Evolutionary conservation across 2,888 invertebrate species (phyloP).

Genomic region (Itoplectis maculator): DNA sequence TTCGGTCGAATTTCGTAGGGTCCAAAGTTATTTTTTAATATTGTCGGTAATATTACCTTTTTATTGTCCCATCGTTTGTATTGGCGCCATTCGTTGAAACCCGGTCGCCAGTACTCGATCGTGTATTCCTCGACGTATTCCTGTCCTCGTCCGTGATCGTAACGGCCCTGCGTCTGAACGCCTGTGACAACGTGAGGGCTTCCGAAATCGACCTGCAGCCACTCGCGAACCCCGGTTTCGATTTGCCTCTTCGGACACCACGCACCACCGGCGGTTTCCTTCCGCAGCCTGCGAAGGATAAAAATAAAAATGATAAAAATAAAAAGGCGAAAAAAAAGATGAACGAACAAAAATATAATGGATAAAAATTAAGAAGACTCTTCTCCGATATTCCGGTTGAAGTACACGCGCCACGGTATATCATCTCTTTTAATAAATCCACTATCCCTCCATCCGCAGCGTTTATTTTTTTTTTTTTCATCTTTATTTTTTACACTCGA

Average conservation of each 20-base stretch:
- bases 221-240: conserved; percentile 88
- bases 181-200: conserved; percentile 88
- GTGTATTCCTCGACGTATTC: conserved; percentile 91
- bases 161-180: conserved; percentile 92
- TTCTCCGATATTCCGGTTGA: conserved; percentile 9
- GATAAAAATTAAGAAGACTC: not conserved
- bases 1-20: not conserved
- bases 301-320: conserved; percentile 10
- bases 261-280: conserved; percentile 90
- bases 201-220: conserved; percentile 88
- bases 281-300: conserved; percentile 86
- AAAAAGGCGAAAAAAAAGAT: not conserved
- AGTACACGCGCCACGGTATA: conserved; percentile 1
- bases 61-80: conserved; percentile 89
- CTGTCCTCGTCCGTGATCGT: conserved; percentile 90
- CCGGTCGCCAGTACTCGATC: conserved; percentile 89
- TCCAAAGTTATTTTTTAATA: conserved; percentile 40
- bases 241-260: conserved; percentile 92
- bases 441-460: not conserved
- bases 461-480: not conserved
- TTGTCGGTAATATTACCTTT: conserved; percentile 85
- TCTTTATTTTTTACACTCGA: not conserved
- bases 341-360: not conserved
- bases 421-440: conserved; percentile 36
- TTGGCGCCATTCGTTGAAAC: conserved; percentile 87